Evolutionary conservation across 2,113 vertebrate species (phyloP).

Genomic region (Coturnix japonica): DNA sequence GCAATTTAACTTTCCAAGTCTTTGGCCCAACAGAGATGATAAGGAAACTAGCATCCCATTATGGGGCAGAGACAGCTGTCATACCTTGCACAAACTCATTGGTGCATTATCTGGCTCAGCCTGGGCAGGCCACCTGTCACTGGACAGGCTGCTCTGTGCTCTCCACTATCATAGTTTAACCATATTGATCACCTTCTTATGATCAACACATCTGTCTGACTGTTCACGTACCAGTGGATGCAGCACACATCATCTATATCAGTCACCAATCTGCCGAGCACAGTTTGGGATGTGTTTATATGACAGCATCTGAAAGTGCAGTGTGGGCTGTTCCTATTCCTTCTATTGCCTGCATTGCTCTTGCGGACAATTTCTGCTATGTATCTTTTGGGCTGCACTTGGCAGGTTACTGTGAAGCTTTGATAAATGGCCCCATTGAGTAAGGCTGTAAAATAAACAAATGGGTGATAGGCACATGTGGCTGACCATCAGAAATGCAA

Average conservation of each 20-base stretch:
- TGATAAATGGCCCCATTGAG: not conserved
- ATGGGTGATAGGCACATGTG: not conserved
- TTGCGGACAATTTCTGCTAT: not conserved
- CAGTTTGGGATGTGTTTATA: not conserved
- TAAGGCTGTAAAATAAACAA: not conserved
- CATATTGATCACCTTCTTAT: not conserved
- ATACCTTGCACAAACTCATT: rapidly evolving
- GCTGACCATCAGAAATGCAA: not conserved
- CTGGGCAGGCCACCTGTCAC: not conserved
- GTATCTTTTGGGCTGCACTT: not conserved
- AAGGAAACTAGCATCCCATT: not conserved
- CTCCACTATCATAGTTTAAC: not conserved
- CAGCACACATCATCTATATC: rapidly evolving
- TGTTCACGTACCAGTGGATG: not conserved
- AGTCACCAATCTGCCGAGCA: not conserved
- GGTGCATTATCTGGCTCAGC: not conserved
- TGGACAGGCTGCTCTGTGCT: not conserved
- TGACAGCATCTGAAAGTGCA: not conserved
- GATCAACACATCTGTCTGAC: not conserved
- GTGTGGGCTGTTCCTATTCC: not conserved
- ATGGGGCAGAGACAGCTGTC: not conserved
- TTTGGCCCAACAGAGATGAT: not conserved
- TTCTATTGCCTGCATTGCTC: not conserved
- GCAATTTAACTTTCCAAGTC: not conserved
- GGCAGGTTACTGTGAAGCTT: not conserved